Base-by-base conservation (phyloP, 1,140 invertebrate genomes). In the Antheraea pernyi region DNA sequence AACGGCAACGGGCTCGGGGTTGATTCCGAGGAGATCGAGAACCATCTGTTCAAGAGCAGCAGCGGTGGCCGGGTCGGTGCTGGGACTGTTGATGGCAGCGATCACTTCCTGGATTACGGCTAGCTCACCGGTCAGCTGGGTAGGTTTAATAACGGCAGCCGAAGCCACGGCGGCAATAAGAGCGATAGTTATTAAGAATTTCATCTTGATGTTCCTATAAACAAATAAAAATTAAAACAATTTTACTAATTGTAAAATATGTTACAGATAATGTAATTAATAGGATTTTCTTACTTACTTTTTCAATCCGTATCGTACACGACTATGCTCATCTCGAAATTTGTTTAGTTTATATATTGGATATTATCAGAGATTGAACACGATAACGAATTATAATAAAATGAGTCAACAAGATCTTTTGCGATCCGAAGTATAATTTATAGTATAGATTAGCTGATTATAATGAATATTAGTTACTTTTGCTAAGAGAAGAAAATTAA, bases 21-120 rank as follows among this genome's bases (percentile, higher is more conserved):
- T 61, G 64, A 71, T 13, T 0, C 77, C 81, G 53, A 87, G 78
- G 19, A 77, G 36, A 10, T 80, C 76, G 18, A 70, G 59, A 37
- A 88, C 78, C 77, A 84, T 72, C 22, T 81, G 63, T 16, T 85
- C 75, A 13, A 90, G 81, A 30, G 75, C 73, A 13, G 77, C 83
- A 70, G 84, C 86, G 70, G 86, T 90, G 61, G 82, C 83, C 63
- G 85, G 85, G 77, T 89, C 76, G 53, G 84, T 89, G 83, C 79
- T 85, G 42, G 86, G 86, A 76, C 82, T 87, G 64, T 87, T 65
- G 77, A 89, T 89, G 64, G 84, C 82, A n/a, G 71, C 81, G 11
- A 91, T 70, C 71, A 90, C 85, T 61, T 82, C 74, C 66, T 83
- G 66, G 59, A 89, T 67, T 63, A 86, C 77, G 39, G 78, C 67